A percentile compares a stretch with the other conserved stretches of the same genome.
These are phyloP conservation scores for Drosophila sordidula DNA, from an alignment of 2,888 invertebrate species.

Conservation along the genomic window DNA sequence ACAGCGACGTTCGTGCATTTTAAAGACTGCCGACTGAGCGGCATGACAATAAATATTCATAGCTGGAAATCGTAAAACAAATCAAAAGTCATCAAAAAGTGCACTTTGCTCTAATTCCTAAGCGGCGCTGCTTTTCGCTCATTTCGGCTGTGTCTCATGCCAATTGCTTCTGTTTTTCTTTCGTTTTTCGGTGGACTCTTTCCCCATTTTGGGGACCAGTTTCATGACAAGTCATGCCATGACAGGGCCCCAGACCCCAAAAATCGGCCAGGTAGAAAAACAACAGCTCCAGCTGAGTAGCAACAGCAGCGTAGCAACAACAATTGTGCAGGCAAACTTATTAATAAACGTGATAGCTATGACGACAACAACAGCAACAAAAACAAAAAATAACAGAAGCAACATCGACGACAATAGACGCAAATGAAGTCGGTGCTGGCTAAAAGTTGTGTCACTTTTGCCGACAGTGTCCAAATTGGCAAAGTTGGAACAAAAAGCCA, in stretches of 20 bases:
- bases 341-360: slow-evolving; percentile 76
- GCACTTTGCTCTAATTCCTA: slow-evolving; percentile 76
- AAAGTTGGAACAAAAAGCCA: slow-evolving; percentile 71
- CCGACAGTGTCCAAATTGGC: slow-evolving; percentile 73
- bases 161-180: slow-evolving; percentile 16
- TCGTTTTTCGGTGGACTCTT: slow-evolving; percentile 3
- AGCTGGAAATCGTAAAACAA: slow-evolving; percentile 76
- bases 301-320: slow-evolving; percentile 62
- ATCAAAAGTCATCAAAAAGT: slow-evolving; percentile 80
- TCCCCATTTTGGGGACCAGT: slow-evolving; percentile 18
- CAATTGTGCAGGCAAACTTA: slow-evolving; percentile 64
- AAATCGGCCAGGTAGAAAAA: slow-evolving; percentile 38
- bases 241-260: slow-evolving; percentile 7
- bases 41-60: slow-evolving; percentile 81
- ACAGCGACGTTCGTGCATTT: slow-evolving; percentile 73
- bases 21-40: slow-evolving; percentile 62
- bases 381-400: slow-evolving; percentile 38
- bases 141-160: slow-evolving; percentile 36
- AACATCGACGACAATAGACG: slow-evolving; percentile 44
- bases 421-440: slow-evolving; percentile 44
- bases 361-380: slow-evolving; percentile 41
- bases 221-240: slow-evolving; percentile 73
- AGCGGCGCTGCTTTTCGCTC: slow-evolving; percentile 22
- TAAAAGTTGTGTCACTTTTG: slow-evolving; percentile 63
- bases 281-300: slow-evolving; percentile 51